Evolutionary conservation across 2,888 invertebrate species (phyloP).

Genomic region (Eubasilissa splendida): DNA sequence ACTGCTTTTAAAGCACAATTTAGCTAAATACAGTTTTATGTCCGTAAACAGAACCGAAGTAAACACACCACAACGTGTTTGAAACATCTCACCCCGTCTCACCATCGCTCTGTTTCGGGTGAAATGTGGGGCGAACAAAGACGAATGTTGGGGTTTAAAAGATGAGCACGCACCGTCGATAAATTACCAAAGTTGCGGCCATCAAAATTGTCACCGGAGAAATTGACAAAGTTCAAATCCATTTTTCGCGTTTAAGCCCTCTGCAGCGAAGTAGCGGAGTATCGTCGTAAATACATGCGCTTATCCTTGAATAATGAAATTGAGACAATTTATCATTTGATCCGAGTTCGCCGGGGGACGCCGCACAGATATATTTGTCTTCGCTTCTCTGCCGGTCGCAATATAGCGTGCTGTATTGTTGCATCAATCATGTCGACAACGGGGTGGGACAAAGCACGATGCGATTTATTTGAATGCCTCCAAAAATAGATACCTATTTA

Average conservation of each 20-base stretch:
- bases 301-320: constrained; percentile 17
- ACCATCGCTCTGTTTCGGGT: neutral
- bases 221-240: constrained; percentile 46
- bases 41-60: too few relatives aligned
- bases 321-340: constrained; percentile 23
- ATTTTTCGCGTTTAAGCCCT: constrained; percentile 23
- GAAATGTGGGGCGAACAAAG: constrained; percentile 6
- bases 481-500: too few relatives aligned
- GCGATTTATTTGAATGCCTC: too few relatives aligned
- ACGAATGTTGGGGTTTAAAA: neutral
- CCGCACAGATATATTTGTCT: neutral
- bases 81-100: too few relatives aligned
- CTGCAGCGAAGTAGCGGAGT: neutral
- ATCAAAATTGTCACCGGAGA: constrained; percentile 37
- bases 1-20: too few relatives aligned
- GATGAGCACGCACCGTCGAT: constrained; percentile 10
- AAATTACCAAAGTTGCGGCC: constrained; percentile 30
- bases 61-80: too few relatives aligned
- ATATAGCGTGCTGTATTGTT: neutral
- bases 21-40: too few relatives aligned
- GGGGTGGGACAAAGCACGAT: neutral
- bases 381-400: neutral
- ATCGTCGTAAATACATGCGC: constrained; percentile 4
- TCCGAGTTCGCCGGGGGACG: neutral
- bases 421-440: constrained; percentile 23